phyloP scores from a whole-genome alignment of 2,888 invertebrate genomes.

The Raillietiella orientalis region DNA sequence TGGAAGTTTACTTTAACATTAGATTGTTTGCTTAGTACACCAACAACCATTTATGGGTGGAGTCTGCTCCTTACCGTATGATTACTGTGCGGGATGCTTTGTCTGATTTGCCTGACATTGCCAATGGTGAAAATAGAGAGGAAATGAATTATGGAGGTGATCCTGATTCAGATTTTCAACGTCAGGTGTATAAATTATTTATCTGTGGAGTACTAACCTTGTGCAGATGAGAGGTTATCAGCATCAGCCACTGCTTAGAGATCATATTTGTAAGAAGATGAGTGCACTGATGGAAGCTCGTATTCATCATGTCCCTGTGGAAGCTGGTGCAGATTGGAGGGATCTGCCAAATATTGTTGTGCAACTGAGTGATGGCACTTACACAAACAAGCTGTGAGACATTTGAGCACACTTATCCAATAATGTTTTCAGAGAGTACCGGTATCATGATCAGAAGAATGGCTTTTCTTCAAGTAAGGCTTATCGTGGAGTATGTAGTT shows the following conservation, averaged over 20 bases:
- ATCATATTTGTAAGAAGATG: conserved; percentile 60
- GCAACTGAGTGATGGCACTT: conserved; percentile 30
- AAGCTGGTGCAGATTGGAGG: conserved; percentile 49
- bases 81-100: conserved; percentile 49
- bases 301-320: conserved; percentile 35
- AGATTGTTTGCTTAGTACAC: conserved; percentile 11
- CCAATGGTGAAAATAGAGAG: conserved; percentile 30
- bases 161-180: conserved; percentile 38
- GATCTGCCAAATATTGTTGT: conserved; percentile 46
- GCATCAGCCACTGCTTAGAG: conserved; percentile 22
- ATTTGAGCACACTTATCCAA: conserved; percentile 4
- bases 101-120: conserved; percentile 40
- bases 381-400: conserved; percentile 22
- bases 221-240: conserved; percentile 23
- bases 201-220: not conserved
- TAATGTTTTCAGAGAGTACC: conserved; percentile 15
- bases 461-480: conserved; percentile 17
- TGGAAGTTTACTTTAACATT: conserved; percentile 1
- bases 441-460: conserved; percentile 19
- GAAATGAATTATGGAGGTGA: conserved; percentile 36
- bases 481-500: conserved; percentile 39
- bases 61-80: conserved; percentile 35
- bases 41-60: conserved; percentile 23
- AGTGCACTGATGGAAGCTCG: conserved; percentile 39
- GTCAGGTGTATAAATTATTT: conserved; percentile 12